Evolutionary conservation across 1,140 invertebrate species (phyloP), one percentile per base, ranked within the genome.

Genomic region (Linepithema humile): DNA sequence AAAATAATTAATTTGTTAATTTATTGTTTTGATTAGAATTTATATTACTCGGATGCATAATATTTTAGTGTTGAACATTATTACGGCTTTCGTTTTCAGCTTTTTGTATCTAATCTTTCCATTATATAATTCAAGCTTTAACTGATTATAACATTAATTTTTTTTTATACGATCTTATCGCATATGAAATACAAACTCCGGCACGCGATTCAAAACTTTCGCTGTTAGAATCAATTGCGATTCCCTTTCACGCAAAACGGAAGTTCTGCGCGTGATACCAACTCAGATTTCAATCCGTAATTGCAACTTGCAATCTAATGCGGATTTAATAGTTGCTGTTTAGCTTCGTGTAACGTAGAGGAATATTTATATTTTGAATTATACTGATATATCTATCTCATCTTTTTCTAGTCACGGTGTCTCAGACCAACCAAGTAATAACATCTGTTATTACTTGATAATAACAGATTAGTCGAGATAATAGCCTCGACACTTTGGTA

Each of bases 181-280:
- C 64, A 9, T 15, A n/a, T 7, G 5, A 32, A 20, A 5, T 80
- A 20, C 10, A 23, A 55, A 55, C 17, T 2, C 35, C 17, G 26
- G 35, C 75, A 55, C 35, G 64, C 64, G n/a, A 70, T 55, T 70
- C n/a, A n/a, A 32, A 55, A 45, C 48, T 69, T 80, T 50, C 75
- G 75, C 62, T 10, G 35, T 2, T 38, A 15, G 48, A 69, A 55
- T 69, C 75, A 48, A 45, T 50, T 3, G 43, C 32, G 23, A 55
- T 55, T 9, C 17, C 64, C 17, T 70, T 80, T 57, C 38, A 38
- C 59, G 3, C 57, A 40, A 70, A 70, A 69, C 43, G 48, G 75
- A 69, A 78, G 75, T 53, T 70, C 23, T 15, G 40, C 29, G 35
- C 29, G 29, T 59, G 62, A 70, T 29, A 26, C 5, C 12, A 32